Percentiles rank a stretch among this genome's conserved stretches.
phyloP scores from a whole-genome alignment of 2,113 vertebrate species.

The Gobiocypris rarus region DNA sequence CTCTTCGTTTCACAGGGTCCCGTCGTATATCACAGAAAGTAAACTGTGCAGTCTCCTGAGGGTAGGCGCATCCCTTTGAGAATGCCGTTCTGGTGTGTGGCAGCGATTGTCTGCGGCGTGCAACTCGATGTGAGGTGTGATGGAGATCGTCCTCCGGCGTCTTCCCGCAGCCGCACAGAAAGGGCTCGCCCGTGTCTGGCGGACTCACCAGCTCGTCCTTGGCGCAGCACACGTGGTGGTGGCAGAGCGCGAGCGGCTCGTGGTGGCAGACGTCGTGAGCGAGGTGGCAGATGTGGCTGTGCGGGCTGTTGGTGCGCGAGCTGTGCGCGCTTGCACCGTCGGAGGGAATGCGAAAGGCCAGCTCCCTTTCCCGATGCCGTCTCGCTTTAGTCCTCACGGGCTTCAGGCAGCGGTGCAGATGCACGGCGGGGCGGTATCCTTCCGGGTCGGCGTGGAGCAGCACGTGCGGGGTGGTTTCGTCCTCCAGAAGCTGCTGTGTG shows the following conservation, averaged over 20 bases:
- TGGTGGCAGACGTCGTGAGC: constrained; percentile 62
- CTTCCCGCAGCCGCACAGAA: constrained; percentile 84
- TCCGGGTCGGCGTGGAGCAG: constrained; percentile 80
- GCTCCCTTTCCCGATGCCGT: constrained; percentile 83
- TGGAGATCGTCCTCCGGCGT: constrained; percentile 83
- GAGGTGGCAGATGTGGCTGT: constrained; percentile 82
- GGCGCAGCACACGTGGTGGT: constrained; percentile 85
- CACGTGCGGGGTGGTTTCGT: constrained; percentile 75
- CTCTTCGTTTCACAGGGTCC: constrained; percentile 98
- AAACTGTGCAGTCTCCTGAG: constrained; percentile 89
- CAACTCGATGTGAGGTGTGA: constrained; percentile 85
- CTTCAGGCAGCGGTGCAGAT: constrained; percentile 87
- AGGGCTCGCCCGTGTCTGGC: constrained; percentile 77
- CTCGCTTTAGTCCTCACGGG: constrained; percentile 86
- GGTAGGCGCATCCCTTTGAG: constrained; percentile 83
- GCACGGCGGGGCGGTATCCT: constrained; percentile 81
- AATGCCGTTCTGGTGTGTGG: constrained; percentile 89
- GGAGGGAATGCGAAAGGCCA: constrained; percentile 90
- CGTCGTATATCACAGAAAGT: constrained; percentile 98
- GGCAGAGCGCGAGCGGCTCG: constrained; percentile 75
- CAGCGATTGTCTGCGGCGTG: constrained; percentile 91
- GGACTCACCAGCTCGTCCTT: constrained; percentile 84
- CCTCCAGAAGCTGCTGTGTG: constrained; percentile 87
- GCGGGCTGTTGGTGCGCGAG: constrained; percentile 90
- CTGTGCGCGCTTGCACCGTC: constrained; percentile 91